Base-by-base conservation (phyloP, 2,888 invertebrate genomes). In the Rambutsinella grinnellia region DNA sequence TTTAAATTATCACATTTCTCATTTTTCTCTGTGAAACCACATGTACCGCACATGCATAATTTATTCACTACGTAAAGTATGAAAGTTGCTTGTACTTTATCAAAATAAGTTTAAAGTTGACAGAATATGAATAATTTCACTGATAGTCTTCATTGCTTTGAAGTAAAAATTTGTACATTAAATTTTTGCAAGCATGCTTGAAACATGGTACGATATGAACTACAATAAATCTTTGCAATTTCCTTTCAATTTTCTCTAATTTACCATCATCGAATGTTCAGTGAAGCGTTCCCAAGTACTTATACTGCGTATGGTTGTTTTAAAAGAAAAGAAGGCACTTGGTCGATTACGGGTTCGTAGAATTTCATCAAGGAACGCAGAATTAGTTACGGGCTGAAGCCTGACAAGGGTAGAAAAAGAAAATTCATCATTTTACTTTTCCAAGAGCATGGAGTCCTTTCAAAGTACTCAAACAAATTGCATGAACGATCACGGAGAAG, bases 401-500 rank as follows among this genome's bases (percentile, higher is more conserved):
- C n/a, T 27, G 57, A 27, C 3, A 10, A 27, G 24, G 23, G 8
- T 23, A 56, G n/a, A 26, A 24, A 24, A 26, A 17, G 62, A 61
- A 62, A 62, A 62, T 62, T 62, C 62, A 62, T 49, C 62, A 62
- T 62, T 28, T 57, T 17, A 27, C 24, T 49, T 27, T 21, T 23
- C 62, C 5, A 13, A 36, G 13, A 36, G 13, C 5, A 36, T 36
- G 13, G 13, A 5, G 6, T 36, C 36, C n/a, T 23, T 10, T 46
- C 46, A 61, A 44, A 19, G 24, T 21, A 27, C 21, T 61, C 46
- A 15, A 61, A 46, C 10, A 19, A 8, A 36, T 36, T 36, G 27
- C 60, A 15, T 54, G 54, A 54, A 24, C 54, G 24, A 19, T 24
- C 24, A 24, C 54, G 21, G 36, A 36, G 13, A 36, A 36, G 36